Percentiles rank a stretch among this genome's conserved stretches.
Evolutionary conservation across 2,113 vertebrate genomes (phyloP).

Genomic region (Eudyptes chrysolophus): DNA sequence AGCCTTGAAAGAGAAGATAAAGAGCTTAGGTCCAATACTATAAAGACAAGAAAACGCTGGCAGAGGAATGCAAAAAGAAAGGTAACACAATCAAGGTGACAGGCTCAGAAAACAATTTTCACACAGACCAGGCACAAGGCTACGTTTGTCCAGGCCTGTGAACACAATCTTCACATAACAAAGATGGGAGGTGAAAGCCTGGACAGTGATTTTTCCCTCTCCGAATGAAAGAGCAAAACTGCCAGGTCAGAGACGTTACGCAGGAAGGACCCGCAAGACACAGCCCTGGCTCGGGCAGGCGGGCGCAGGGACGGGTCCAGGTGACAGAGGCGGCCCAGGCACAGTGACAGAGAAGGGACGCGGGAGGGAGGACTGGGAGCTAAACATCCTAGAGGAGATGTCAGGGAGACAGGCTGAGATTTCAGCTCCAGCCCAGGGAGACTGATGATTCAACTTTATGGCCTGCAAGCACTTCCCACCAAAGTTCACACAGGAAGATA

Average conservation of each 20-base stretch:
- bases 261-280: not conserved
- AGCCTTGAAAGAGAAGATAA: not conserved
- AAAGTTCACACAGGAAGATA: slow-evolving; percentile 65
- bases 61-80: not conserved
- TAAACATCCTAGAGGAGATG: not conserved
- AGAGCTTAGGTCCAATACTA: not conserved
- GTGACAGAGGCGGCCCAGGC: not conserved
- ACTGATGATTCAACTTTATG: slow-evolving; percentile 60
- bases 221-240: not conserved
- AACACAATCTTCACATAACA: not conserved
- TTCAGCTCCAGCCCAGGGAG: not conserved
- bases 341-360: not conserved
- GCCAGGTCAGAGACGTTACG: accelerated
- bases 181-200: not conserved
- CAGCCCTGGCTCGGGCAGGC: accelerated
- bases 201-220: not conserved
- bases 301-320: accelerated
- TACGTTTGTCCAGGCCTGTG: not conserved
- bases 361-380: not conserved
- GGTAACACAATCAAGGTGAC: not conserved
- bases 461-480: slow-evolving; percentile 29
- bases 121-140: not conserved
- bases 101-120: not conserved
- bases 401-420: not conserved
- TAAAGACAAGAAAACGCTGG: not conserved